Evolutionary conservation across 2,888 invertebrate species (phyloP).

Genomic region (Ophioninae sp.): DNA sequence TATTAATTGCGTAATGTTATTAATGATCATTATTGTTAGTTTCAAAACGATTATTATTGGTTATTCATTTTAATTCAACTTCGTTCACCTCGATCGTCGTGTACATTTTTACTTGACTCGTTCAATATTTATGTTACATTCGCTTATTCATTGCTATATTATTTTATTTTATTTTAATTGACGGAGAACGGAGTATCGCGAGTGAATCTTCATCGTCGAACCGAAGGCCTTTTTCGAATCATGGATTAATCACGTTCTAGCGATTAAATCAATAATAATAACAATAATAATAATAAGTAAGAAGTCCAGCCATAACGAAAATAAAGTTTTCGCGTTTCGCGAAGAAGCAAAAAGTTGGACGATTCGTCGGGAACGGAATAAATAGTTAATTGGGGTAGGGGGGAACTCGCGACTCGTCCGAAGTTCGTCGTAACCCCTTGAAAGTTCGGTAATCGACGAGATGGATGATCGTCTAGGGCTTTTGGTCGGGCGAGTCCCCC

Average conservation of each 20-base stretch:
- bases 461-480: constrained; percentile 17
- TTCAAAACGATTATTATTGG: no score
- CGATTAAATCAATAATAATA: constrained; percentile 2
- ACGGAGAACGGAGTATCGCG: not conserved
- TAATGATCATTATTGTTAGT: no score
- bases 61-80: no score
- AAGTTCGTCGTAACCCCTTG: constrained; percentile 24
- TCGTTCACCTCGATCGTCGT: no score
- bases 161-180: no score
- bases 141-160: no score
- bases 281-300: no score
- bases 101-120: no score
- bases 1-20: no score
- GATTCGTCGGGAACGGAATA: not conserved
- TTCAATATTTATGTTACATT: no score
- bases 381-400: not conserved
- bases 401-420: constrained; percentile 7
- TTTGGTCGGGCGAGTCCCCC: constrained; percentile 22
- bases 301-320: not conserved
- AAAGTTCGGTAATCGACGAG: constrained; percentile 19
- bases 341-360: not conserved
- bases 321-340: not conserved
- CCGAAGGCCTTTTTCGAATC: constrained; percentile 4
- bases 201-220: constrained; percentile 10
- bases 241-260: constrained; percentile 22